Percentiles rank a stretch among this genome's conserved stretches.
These are phyloP conservation scores for Onychomys leucogaster DNA, from an alignment of 2,797 vertebrate genomes.

Conservation along the genomic window DNA sequence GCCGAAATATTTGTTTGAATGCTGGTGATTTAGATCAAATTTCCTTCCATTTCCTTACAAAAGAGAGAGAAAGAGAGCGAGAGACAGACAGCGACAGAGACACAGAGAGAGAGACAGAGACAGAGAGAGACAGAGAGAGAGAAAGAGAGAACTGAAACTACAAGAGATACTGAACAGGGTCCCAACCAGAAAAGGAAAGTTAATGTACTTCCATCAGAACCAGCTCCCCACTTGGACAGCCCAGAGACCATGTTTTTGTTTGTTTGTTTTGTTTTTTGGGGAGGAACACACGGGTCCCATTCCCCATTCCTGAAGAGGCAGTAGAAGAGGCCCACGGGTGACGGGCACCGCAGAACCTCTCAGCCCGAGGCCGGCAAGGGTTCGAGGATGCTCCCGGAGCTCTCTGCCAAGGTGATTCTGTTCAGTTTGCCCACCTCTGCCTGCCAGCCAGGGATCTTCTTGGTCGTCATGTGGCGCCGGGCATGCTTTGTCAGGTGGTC, in stretches of 20 bases:
- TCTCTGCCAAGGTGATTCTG: conserved; percentile 85
- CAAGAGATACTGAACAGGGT: conserved; percentile 69
- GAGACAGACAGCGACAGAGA: background rate
- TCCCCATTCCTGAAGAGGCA: conserved; percentile 51
- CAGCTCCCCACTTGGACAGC: background rate
- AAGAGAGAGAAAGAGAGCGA: conserved; percentile 33
- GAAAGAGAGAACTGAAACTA: background rate
- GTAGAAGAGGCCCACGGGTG: background rate
- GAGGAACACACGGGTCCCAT: conserved; percentile 12
- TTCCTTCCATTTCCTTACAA: conserved; percentile 48
- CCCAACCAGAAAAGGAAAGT: conserved; percentile 69
- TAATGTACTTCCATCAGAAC: conserved; percentile 47
- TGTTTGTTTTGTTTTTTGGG: background rate
- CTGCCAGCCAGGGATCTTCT: conserved; percentile 93
- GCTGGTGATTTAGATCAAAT: conserved; percentile 86
- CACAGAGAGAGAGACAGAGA: background rate
- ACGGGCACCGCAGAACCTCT: background rate
- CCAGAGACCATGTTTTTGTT: background rate
- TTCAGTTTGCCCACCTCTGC: conserved; percentile 90
- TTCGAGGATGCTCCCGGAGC: conserved; percentile 85
- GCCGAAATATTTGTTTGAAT: conserved; percentile 84
- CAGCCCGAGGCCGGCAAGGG: conserved; percentile 80
- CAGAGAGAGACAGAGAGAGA: background rate
- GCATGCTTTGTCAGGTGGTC: conserved; percentile 98
- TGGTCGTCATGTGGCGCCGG: conserved; percentile 94